Base-by-base conservation (phyloP, 53 echinoderm and acorn worm genomes). In the Hippasteria phrygiana region DNA sequence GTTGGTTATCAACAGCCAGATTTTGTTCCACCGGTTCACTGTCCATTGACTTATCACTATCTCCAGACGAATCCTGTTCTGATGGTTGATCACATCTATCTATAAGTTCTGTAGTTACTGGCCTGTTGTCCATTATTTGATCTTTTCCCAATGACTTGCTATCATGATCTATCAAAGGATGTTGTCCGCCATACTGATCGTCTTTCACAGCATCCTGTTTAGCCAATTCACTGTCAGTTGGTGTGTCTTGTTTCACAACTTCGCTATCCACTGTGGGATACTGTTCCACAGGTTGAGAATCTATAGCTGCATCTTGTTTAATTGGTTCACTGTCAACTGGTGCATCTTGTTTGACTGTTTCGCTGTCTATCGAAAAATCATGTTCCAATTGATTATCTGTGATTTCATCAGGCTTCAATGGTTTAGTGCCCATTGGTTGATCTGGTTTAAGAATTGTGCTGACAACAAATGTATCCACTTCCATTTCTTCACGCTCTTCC, bases 11-110 rank as follows among this genome's bases (percentile, higher is more conserved):
- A 40, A 51, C 41, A 5, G 24, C 24, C n/a, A 45, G 31, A 43
- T 22, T 6, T 33, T 29, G 28, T 34, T 77, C 47, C 65, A 77
- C 62, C 8, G 35, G 48, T 83, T 71, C 90, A 62, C 42, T 83
- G 56, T 39, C 43, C 6, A 73, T 36, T 39, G 62, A 36, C 74
- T 53, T 45, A 26, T 63, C 81, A 81, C 31, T 31, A 2, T 45
- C 65, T 43, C 6, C 12, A 3, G 20, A 11, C 13, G 45, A 6
- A 31, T 42, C 32, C 7, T 42, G 42, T 53, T 47, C 31, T 28
- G 34, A n/a, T n/a, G n/a, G n/a, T 78, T 36, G 59, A 31, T 78
- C 78, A 56, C 17, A 32, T 0, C 26, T 9, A n/a, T 10, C 34
- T 8, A 31, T 38, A n/a, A n/a, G 13, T 14, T 13, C 27, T 12